Evolutionary conservation across 1,140 invertebrate genomes (phyloP).

Genomic region (Nasonia giraulti): DNA sequence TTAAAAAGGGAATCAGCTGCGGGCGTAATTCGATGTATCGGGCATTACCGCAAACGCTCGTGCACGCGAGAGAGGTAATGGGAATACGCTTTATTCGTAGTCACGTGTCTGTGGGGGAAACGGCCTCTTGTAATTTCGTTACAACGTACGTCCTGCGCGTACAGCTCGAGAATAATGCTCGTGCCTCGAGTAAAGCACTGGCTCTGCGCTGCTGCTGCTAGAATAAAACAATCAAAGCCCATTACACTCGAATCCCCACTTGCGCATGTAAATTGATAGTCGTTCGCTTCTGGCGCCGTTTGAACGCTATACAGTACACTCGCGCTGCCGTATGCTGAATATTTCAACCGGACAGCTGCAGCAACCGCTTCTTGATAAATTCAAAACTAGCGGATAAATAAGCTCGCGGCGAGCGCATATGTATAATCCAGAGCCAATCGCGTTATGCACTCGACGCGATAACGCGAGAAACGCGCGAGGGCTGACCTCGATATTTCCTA

Average conservation of each 20-base stretch:
- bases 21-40: no score
- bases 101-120: slow-evolving; percentile 10
- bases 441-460: not conserved
- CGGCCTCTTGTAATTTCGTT: slow-evolving; percentile 22
- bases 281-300: not conserved
- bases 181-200: not conserved
- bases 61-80: not conserved
- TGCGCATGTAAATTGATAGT: slow-evolving; percentile 37
- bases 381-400: slow-evolving; percentile 14
- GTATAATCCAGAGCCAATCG: not conserved
- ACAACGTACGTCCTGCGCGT: not conserved
- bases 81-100: slow-evolving; percentile 17
- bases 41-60: no score
- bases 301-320: no score
- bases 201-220: not conserved
- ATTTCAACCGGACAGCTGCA: slow-evolving; percentile 9
- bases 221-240: slow-evolving; percentile 36
- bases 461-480: not conserved
- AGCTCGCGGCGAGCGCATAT: not conserved
- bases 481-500: not conserved
- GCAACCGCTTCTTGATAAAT: slow-evolving; percentile 10
- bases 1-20: not conserved
- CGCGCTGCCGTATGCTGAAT: slow-evolving; percentile 7
- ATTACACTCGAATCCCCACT: slow-evolving; percentile 27
- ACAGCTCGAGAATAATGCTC: slow-evolving; percentile 29